Evolutionary conservation across 2,888 invertebrate species (phyloP), one percentile per base, ranked within the genome.

Genomic region (Rugalucina vietnamica): DNA sequence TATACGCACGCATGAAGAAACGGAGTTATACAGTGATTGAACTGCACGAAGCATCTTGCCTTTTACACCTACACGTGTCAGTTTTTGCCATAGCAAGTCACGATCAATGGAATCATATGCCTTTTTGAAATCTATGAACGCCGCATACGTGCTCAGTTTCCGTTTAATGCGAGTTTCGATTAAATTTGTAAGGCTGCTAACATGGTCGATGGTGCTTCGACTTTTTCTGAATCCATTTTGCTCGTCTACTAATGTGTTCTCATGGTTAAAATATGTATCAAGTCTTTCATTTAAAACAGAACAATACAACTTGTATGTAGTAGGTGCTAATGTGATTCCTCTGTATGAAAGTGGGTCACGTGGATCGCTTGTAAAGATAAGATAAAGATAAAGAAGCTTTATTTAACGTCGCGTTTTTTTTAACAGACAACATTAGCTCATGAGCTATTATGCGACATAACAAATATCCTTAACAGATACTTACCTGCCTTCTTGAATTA

Each of bases 151-250:
- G 43, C 43, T 43, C 43, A 43, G 14, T 43, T 43, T 43, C 8
- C 43, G 43, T 43, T 43, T 43, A 12, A 43, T 8, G 10, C 43
- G 43, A 14, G 73, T 60, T n/a, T 74, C 73, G 18, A 79, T 60
- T 27, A 43, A 60, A 32, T 29, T 60, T 8, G 79, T 73, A 21
- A 79, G 27, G 5, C 60, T n/a, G 1, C 32, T 72, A 12, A 79
- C n/a, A 32, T 79, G 79, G 27, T 79, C 79, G 27, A 73, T 1
- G 3, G 73, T 73, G 1, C 36, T 43, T 4, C 73, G 39, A 10
- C 39, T 32, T 73, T 74, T 79, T 21, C 79, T 24, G 49, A 79
- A 79, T 21, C 79, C 74, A 65, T 79, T 79, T 24, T 79, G 79
- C 32, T 79, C 79, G 60, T 79, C 79, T 32, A 49, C 14, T 4